Evolutionary conservation across 92 coral and sea anemone species (phyloP), one percentile per base, ranked within the genome.

Genomic region (Epizoanthus stellaris): DNA sequence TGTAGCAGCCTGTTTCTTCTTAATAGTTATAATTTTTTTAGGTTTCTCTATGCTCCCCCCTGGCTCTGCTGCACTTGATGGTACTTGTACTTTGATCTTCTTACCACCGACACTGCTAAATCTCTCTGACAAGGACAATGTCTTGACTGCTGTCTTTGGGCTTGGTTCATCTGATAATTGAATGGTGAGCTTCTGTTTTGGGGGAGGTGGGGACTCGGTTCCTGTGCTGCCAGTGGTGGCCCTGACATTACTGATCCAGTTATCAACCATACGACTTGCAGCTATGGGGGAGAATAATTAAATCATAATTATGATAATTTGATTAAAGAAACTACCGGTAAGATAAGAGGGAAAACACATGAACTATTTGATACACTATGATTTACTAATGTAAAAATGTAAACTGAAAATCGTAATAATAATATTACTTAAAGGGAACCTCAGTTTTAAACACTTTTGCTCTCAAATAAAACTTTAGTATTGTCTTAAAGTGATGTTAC

Each of bases 231-330:
- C 89, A 80, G 88, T 89, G 3, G 53, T 66, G 54, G 86, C 74
- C 38, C 89, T 87, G 75, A 89, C 93, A 43, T 88, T 92, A 77
- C 76, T 94, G 20, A 94, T 94, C 95, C 95, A 94, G 58, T 89
- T 82, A 77, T 94, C 98, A 45, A 94, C 98, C 98, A 94, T 92
- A 43, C 93, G 95, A 74, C 92, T 92, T 53, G 95, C 95, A 77
- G 98, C 98, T 91, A 63, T 38, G 68, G 3, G 30, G 17, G 69
- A 59, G 15, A 21, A 16, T 19, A 34, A 34, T 14, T 30, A 30
- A 30, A 30, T 6, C 2, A 6, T 6, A 25, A 12, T 63, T 25
- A n/a, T 63, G 21, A 63, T n/a, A 63, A 4, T 63, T 63, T 54
- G 1, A 53, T 43, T 59, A 42, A 66, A 30, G 36, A 30, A 30